Evolutionary conservation across 2,888 invertebrate genomes (phyloP), one percentile per base, ranked within the genome.

Genomic region (Cataglyphis cursor): DNA sequence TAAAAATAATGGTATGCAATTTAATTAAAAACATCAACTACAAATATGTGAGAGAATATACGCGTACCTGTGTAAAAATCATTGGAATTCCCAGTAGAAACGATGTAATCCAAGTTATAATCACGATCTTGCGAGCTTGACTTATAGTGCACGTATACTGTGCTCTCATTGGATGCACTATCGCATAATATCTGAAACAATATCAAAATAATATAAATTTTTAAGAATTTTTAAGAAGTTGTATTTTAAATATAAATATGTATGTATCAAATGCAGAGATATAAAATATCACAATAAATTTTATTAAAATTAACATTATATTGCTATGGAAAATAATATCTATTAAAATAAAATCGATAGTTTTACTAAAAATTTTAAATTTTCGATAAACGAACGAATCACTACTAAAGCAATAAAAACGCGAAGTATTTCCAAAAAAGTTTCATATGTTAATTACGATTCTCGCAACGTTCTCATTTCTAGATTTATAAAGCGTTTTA

Each of bases 121-220:
- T 92, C 86, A 97, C 96, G 73, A 97, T 96, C 87, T 95, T 95
- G 86, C 96, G 95, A 0, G 97, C 96, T 90, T 97, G 96, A 86
- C 96, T 96, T 87, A 96, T 96, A 18, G 97, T 97, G 91, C 97
- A 97, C 57, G 96, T 95, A 93, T 96, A 97, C 91, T 97, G 96
- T 48, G 97, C 97, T 92, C 95, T 96, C 96, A 97, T 96, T 5
- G 97, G 97, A 94, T 97, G 96, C 35, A 97, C 96, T 83, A 97
- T 97, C 70, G 97, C 97, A 91, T 97, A 96, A 94, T 97, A 97
- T 93, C 97, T 97, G 95, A 54, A 95, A 94, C 82, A 86, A 3
- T 18, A 59, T 21, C 18, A n/a, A 57, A 31, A 41, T 31, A 54
- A 28, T 41, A 24, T 12, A 73, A 3, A 59, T 4, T 6, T n/a